Evolutionary conservation across 2,113 vertebrate species (phyloP).

Genomic region (Sander vitreus): DNA sequence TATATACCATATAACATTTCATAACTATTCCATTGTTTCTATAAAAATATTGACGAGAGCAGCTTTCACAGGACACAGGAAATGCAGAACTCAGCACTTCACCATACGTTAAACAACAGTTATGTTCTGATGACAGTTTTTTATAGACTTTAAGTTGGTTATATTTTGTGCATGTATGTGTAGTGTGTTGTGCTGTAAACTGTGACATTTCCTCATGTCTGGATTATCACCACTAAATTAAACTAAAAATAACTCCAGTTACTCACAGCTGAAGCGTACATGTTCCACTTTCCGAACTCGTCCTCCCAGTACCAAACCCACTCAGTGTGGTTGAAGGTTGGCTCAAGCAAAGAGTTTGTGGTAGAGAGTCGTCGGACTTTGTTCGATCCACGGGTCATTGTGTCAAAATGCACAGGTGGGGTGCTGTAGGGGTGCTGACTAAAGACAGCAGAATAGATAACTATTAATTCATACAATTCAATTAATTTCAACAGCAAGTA

Average conservation of each 20-base stretch:
- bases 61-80: background rate
- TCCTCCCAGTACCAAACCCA: slow-evolving; percentile 86
- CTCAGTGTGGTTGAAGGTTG: slow-evolving; percentile 73
- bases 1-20: background rate
- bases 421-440: slow-evolving; percentile 31
- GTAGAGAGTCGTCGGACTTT: slow-evolving; percentile 76
- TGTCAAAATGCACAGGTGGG: slow-evolving; percentile 68
- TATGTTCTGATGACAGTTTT: no score
- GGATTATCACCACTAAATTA: no score
- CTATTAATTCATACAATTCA: background rate
- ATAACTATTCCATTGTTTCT: background rate
- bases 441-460: background rate
- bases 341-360: slow-evolving; percentile 60
- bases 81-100: background rate
- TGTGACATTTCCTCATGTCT: no score
- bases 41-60: background rate
- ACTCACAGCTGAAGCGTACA: slow-evolving; percentile 77
- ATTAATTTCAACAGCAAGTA: background rate
- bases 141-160: no score
- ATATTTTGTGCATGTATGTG: no score
- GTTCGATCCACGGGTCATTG: slow-evolving; percentile 60
- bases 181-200: no score
- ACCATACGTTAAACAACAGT: no score
- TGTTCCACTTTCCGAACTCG: slow-evolving; percentile 73
- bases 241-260: background rate